These are phyloP conservation scores for Adrianichthys oophorus DNA, from an alignment of 2,797 vertebrate genomes.

Conservation along the genomic window DNA sequence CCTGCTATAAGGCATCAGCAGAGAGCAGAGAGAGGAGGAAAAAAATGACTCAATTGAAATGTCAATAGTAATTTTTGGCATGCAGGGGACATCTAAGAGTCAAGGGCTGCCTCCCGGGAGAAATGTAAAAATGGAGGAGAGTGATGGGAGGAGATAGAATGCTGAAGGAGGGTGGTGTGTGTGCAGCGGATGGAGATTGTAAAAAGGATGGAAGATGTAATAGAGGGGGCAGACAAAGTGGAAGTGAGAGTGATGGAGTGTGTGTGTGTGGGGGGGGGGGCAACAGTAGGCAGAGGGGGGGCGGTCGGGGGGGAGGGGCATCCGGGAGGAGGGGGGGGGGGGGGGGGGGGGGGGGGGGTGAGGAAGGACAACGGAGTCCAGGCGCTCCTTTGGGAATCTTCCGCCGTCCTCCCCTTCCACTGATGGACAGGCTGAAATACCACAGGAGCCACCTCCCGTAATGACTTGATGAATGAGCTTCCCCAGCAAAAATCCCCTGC, in stretches of 20 bases:
- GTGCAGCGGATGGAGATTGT: slow-evolving; percentile 23
- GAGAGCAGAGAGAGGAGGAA: slow-evolving; percentile 74
- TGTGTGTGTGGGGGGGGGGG: slow-evolving; percentile 62
- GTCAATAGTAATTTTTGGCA: slow-evolving; percentile 94
- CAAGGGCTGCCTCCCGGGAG: slow-evolving; percentile 72
- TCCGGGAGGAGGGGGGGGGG: slow-evolving; percentile 1
- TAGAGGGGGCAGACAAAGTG: slow-evolving; percentile 65
- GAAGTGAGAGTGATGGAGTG: slow-evolving; percentile 59
- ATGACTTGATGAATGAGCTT: slow-evolving; percentile 83
- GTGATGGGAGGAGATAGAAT: slow-evolving; percentile 46
- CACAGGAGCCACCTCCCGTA: slow-evolving; percentile 77
- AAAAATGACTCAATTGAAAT: slow-evolving; percentile 86
- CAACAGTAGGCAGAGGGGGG: slow-evolving; percentile 71
- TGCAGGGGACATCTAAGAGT: slow-evolving; percentile 78
- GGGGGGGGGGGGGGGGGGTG: not conserved
- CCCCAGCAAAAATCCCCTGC: slow-evolving; percentile 40
- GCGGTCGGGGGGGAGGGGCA: slow-evolving; percentile 61
- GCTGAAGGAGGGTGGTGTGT: slow-evolving; percentile 27
- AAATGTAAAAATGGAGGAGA: slow-evolving; percentile 61
- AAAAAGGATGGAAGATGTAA: slow-evolving; percentile 51
- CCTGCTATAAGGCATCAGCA: slow-evolving; percentile 78
- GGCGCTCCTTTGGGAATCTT: slow-evolving; percentile 68
- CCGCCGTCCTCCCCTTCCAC: slow-evolving; percentile 45
- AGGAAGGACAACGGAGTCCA: slow-evolving; percentile 32
- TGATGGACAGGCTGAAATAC: slow-evolving; percentile 75